Evolutionary conservation across 2,888 invertebrate species (phyloP).

Genomic region (Pandemis heparana): DNA sequence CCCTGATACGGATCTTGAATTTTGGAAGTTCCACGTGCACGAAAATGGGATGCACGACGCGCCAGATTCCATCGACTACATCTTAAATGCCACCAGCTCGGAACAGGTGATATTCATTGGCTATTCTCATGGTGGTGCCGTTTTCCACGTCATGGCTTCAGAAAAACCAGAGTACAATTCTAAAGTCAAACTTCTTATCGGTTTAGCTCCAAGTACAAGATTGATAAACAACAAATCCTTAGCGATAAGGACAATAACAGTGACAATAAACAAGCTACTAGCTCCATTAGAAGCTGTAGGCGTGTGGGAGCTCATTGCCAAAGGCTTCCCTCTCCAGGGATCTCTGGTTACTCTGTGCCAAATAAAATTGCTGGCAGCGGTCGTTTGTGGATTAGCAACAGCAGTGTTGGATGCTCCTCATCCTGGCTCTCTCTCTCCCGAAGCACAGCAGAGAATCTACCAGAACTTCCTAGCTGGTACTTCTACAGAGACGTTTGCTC

Average conservation of each 20-base stretch:
- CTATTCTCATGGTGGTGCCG: conserved; percentile 90
- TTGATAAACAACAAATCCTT: conserved; percentile 73
- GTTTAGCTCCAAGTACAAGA: conserved; percentile 87
- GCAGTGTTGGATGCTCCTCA: conserved; percentile 60
- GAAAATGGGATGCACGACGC: conserved; percentile 91
- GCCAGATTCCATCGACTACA: conserved; percentile 85
- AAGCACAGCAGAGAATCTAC: conserved; percentile 57
- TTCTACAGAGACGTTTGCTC: conserved; percentile 63
- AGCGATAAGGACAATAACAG: conserved; percentile 50
- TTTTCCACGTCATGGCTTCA: conserved; percentile 88
- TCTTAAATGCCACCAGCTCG: conserved; percentile 58
- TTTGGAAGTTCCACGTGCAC: conserved; percentile 90
- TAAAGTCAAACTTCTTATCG: conserved; percentile 86
- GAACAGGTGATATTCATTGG: conserved; percentile 84
- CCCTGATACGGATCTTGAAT: conserved; percentile 67
- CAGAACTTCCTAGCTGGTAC: conserved; percentile 70
- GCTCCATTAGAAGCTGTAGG: conserved; percentile 11
- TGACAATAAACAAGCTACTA: conserved; percentile 41
- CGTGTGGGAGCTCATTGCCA: conserved; percentile 16
- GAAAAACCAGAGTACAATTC: conserved; percentile 87
- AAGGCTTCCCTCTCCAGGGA: conserved; percentile 17
- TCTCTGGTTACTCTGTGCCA: conserved; percentile 6
- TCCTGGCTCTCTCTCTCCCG: conserved; percentile 62
- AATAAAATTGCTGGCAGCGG: neutral
- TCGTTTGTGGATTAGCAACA: conserved; percentile 10